These are phyloP conservation scores for Phalacrocorax aristotelis DNA, from an alignment of 2,113 vertebrate species.

Conservation along the genomic window DNA sequence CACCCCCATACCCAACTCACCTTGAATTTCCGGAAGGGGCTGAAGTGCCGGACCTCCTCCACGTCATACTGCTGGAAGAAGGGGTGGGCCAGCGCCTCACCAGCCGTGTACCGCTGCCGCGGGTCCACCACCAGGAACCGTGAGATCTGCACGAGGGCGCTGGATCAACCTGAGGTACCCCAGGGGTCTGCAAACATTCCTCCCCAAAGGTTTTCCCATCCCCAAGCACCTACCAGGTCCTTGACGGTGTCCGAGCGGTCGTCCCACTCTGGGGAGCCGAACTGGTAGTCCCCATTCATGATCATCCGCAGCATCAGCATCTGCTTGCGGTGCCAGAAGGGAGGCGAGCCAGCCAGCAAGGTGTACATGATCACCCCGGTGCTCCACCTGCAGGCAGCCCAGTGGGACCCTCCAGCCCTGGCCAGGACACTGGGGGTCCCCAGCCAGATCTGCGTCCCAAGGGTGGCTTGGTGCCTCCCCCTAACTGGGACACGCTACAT, in stretches of 20 bases:
- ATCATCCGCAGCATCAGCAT: constrained; percentile 98
- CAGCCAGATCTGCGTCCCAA: fast-evolving
- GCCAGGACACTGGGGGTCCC: not conserved
- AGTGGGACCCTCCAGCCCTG: not conserved
- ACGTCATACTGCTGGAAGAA: constrained; percentile 96
- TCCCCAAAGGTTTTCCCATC: not conserved
- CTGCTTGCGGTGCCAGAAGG: constrained; percentile 99
- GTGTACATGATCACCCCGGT: constrained; percentile 98
- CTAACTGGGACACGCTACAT: fast-evolving
- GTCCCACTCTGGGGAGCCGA: constrained; percentile 92
- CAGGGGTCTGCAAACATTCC: fast-evolving
- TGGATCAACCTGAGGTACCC: fast-evolving
- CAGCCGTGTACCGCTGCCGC: constrained; percentile 79
- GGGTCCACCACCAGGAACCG: constrained; percentile 90
- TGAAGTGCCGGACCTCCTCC: constrained; percentile 92
- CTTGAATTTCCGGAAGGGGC: constrained; percentile 91
- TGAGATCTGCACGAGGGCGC: constrained; percentile 78
- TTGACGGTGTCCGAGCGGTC: constrained; percentile 95
- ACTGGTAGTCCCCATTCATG: constrained; percentile 87
- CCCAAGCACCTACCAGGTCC: constrained; percentile 81
- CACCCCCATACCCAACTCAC: constrained; percentile 54
- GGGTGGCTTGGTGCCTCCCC: not conserved
- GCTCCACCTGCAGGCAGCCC: constrained; percentile 85
- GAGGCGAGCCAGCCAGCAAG: constrained; percentile 92
- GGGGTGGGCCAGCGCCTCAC: constrained; percentile 86